A percentile compares a stretch with the other conserved stretches of the same genome.
phyloP scores from a whole-genome alignment of 2,113 vertebrate genomes.

The Dromaius novaehollandiae region DNA sequence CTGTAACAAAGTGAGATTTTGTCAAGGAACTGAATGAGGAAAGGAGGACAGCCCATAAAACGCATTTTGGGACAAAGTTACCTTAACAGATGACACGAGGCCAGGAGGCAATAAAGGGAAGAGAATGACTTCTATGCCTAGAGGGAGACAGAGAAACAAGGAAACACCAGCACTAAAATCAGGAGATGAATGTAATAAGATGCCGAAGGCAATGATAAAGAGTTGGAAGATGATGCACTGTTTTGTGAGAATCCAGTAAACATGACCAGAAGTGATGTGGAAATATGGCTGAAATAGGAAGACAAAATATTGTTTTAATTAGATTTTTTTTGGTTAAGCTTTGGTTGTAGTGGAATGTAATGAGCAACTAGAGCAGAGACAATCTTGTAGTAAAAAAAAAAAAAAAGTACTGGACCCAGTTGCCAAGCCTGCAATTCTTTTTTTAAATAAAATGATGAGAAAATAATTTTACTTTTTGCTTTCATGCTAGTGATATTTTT shows the following conservation, averaged over 20 bases:
- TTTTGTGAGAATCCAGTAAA: neutral
- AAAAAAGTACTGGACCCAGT: neutral
- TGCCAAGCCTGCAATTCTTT: neutral
- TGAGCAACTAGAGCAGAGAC: neutral
- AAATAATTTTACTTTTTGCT: neutral
- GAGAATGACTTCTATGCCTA: neutral
- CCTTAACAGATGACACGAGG: too few relatives aligned
- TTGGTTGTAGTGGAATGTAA: neutral
- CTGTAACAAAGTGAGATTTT: neutral
- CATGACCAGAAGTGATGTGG: neutral
- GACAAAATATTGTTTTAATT: neutral
- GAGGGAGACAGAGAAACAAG: neutral
- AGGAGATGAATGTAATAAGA: neutral
- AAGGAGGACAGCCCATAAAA: neutral
- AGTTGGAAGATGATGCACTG: neutral
- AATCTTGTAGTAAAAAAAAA: neutral
- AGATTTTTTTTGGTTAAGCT: neutral
- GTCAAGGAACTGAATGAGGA: neutral
- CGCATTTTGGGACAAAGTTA: too few relatives aligned
- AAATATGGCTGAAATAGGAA: neutral
- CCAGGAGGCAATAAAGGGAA: too few relatives aligned
- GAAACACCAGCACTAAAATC: neutral
- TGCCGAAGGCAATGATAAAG: neutral
- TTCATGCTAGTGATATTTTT: neutral
- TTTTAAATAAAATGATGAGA: neutral